Conservation (phyloP, 1,140 invertebrate genomes). For the Cepaea nemoralis region DNA sequence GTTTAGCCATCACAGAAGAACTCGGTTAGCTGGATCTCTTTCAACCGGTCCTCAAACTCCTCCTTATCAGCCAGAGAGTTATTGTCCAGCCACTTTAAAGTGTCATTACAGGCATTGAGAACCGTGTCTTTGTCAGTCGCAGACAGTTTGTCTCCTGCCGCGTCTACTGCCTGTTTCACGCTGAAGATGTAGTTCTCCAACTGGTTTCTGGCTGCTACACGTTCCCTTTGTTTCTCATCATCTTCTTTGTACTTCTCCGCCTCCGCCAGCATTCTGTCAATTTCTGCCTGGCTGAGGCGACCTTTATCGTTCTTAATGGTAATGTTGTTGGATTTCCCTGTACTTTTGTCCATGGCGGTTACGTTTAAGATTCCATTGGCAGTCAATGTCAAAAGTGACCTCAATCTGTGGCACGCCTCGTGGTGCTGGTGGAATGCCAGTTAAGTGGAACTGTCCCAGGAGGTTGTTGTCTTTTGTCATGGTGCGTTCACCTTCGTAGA, state of each 20-base stretch:
- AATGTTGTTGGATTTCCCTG: conserved; percentile 84
- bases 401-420: conserved; percentile 75
- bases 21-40: conserved; percentile 67
- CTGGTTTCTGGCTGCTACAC: conserved; percentile 64
- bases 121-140: conserved; percentile 77
- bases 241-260: conserved; percentile 75
- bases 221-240: conserved; percentile 67
- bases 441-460: conserved; percentile 77
- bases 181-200: conserved; percentile 84
- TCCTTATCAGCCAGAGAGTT: conserved; percentile 73
- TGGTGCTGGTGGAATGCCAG: conserved; percentile 81
- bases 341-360: conserved; percentile 82
- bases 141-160: conserved; percentile 74
- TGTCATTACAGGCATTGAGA: conserved; percentile 72
- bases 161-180: conserved; percentile 53
- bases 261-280: conserved; percentile 76
- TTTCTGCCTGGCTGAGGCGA: conserved; percentile 71
- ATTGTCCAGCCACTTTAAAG: conserved; percentile 72
- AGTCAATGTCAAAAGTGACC: not conserved
- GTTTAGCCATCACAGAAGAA: conserved; percentile 63
- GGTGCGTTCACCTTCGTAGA: conserved; percentile 91
- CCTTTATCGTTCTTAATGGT: conserved; percentile 66
- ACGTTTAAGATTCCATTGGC: conserved; percentile 2
- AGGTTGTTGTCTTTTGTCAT: conserved; percentile 72
- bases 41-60: conserved; percentile 70